Percentiles rank a stretch among this genome's conserved stretches.
phyloP scores from a whole-genome alignment of 2,113 vertebrate genomes.

The Corynorhinus townsendii region DNA sequence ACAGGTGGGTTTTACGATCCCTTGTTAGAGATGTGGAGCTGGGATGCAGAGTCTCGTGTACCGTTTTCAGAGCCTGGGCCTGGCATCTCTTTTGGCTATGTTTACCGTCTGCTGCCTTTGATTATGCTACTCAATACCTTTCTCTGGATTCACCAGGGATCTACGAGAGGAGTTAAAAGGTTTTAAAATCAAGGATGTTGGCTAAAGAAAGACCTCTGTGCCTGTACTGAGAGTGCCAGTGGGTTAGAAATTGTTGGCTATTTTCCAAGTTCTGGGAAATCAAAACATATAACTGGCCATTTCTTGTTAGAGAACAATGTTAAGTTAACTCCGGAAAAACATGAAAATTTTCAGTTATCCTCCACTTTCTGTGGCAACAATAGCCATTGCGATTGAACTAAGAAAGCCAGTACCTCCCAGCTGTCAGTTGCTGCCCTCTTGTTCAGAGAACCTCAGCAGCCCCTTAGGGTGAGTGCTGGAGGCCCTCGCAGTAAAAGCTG shows the following conservation, averaged over 20 bases:
- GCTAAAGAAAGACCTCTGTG: conserved; percentile 9
- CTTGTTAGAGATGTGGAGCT: neutral
- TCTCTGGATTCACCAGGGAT: neutral
- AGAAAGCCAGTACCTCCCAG: neutral
- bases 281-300: neutral
- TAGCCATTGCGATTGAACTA: neutral
- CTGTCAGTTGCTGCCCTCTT: neutral
- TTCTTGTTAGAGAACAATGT: neutral
- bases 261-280: neutral
- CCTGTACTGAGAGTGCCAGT: neutral
- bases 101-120: conserved; percentile 13
- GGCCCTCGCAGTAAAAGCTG: neutral
- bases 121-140: neutral
- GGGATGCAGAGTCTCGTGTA: neutral
- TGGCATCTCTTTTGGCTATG: neutral
- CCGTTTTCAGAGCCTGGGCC: neutral
- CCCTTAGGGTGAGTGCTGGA: neutral
- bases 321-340: conserved; percentile 30
- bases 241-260: neutral
- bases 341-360: neutral
- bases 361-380: neutral
- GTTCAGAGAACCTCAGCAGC: neutral
- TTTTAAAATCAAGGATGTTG: conserved; percentile 9
- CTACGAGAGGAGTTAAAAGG: neutral
- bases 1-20: neutral